Base-by-base conservation (phyloP, 2,888 invertebrate genomes). In the Polymixis lichenea region DNA sequence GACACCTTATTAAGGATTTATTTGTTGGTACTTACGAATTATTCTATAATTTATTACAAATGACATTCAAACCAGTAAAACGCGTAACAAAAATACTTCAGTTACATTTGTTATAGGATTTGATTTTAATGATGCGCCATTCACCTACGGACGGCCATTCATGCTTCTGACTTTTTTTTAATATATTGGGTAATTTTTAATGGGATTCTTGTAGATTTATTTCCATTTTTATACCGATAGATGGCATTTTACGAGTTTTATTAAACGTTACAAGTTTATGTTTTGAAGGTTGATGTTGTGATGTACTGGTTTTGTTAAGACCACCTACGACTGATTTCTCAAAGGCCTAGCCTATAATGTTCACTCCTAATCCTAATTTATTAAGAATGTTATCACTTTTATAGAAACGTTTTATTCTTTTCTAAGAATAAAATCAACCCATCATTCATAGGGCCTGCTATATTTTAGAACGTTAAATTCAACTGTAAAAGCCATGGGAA, bases 1-100 rank as follows among this genome's bases (percentile, higher is more conserved):
- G 94, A 94, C 94, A 94, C 95, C 95, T 95, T 96, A 96, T 95
- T 96, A 96, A 94, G 93, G 93, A 95, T 96, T 95, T 96, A 96
- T 96, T 95, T 95, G 95, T 95, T 93, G 93, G 92, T 90, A 89
- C 92, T 90, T 89, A 89, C 92, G 95, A 95, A 95, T 95, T 95
- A 96, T 95, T 93, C 89, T 90, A 88, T 95, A 95, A 96, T 96
- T 96, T 96, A 96, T 96, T 95, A 96, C 96, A 95, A 96, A 96
- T 96, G 95, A 95, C 94, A 93, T 91, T 87, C 84, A 89, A 88
- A 88, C 87, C 85, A 90, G 86, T 89, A 84, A 86, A 85, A 88
- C 82, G 89, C 90, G 83, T 87, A 90, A 93, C 92, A 93, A 93
- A 89, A 80, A 70, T 84, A 90, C 90, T 92, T 91, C 86, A 88